phyloP scores from a whole-genome alignment of 2,888 invertebrate species.

The Lochmaea capreae region DNA sequence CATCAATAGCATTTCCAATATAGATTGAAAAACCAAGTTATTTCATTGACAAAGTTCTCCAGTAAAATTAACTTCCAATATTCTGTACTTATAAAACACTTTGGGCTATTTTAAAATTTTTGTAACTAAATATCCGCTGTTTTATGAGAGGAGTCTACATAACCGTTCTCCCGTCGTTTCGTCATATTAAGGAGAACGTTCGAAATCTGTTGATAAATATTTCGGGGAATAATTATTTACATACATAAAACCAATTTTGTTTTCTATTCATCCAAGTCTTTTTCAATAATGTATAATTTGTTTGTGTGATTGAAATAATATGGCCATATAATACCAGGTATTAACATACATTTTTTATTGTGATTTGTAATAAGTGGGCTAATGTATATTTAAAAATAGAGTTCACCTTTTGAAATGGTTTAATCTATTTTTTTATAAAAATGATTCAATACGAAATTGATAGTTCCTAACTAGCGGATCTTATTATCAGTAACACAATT shows the following conservation, averaged over 20 bases:
- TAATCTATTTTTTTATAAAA: neutral
- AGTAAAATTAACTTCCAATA: neutral
- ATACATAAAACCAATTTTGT: too few relatives aligned
- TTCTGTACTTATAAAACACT: neutral
- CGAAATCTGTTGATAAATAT: too few relatives aligned
- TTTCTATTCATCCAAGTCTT: neutral
- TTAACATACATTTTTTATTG: slow-evolving; percentile 10
- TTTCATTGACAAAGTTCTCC: too few relatives aligned
- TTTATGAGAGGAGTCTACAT: too few relatives aligned
- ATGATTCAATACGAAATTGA: neutral
- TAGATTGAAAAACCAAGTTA: too few relatives aligned
- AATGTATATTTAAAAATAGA: slow-evolving; percentile 1
- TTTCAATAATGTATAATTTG: neutral
- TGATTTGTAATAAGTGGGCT: slow-evolving; percentile 15
- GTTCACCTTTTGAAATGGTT: slow-evolving; percentile 11
- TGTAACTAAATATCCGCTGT: neutral
- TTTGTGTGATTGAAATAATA: slow-evolving; percentile 8
- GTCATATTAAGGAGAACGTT: too few relatives aligned
- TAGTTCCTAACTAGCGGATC: neutral
- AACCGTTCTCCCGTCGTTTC: too few relatives aligned
- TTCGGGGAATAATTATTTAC: too few relatives aligned
- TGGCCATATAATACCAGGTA: slow-evolving; percentile 23
- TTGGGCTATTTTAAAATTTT: neutral
- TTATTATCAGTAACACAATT: neutral
- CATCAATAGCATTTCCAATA: too few relatives aligned